Evolutionary conservation across 2,797 vertebrate species (phyloP).

Genomic region (Gallinago stenura): DNA sequence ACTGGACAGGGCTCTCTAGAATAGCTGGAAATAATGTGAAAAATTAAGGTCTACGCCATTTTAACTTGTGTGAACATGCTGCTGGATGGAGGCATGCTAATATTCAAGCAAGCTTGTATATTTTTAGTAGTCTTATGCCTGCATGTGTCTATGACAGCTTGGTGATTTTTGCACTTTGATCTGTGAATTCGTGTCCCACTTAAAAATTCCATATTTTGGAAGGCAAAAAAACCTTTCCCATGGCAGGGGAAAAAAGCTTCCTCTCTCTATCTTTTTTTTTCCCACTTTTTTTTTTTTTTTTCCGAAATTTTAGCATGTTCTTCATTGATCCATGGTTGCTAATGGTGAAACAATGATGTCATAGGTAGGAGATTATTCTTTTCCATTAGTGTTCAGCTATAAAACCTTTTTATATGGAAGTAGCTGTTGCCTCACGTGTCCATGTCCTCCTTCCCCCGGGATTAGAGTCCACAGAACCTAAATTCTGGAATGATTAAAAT

Average conservation of each 20-base stretch:
- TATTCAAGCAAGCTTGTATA: constrained; percentile 8
- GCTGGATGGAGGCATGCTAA: constrained; percentile 32
- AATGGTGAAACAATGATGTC: constrained; percentile 24
- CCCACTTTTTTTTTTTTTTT: too few relatives aligned
- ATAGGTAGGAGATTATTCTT: constrained; percentile 11
- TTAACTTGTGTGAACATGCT: constrained; percentile 33
- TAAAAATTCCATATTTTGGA: constrained; percentile 38
- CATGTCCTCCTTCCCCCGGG: neutral
- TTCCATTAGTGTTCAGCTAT: neutral
- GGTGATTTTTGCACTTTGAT: constrained; percentile 69
- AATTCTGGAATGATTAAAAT: neutral
- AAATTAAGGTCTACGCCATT: neutral
- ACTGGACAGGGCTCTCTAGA: neutral
- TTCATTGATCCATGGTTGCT: constrained; percentile 15
- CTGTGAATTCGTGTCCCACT: constrained; percentile 54
- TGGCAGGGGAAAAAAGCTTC: neutral
- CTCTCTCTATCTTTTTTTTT: neutral
- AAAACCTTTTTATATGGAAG: constrained; percentile 6
- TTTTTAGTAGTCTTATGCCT: constrained; percentile 52
- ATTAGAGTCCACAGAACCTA: neutral
- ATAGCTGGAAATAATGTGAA: constrained; percentile 21
- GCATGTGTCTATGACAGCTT: constrained; percentile 57
- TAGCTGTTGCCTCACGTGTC: neutral
- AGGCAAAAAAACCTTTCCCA: neutral
- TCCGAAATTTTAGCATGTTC: neutral